phyloP scores from a whole-genome alignment of 2,113 vertebrate genomes.

The Pseudopodoces humilis region DNA sequence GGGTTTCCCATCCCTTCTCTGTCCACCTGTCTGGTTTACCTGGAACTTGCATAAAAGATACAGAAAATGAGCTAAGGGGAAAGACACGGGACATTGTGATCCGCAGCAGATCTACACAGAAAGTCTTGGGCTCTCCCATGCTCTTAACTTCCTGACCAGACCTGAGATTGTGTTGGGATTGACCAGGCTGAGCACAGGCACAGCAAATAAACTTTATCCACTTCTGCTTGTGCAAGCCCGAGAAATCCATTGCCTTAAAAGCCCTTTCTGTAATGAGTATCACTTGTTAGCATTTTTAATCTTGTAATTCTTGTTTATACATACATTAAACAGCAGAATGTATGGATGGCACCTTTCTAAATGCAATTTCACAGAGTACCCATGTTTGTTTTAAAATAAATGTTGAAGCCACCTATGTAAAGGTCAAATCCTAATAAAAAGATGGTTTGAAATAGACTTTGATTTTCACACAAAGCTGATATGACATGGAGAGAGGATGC shows the following conservation, averaged over 20 bases:
- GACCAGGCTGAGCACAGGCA: not conserved
- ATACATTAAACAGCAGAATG: not conserved
- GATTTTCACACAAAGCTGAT: not conserved
- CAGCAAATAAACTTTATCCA: not conserved
- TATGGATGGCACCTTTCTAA: not conserved
- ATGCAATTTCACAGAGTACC: not conserved
- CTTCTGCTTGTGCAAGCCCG: not conserved
- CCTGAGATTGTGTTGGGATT: not conserved
- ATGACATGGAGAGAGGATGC: not conserved
- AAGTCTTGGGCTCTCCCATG: not conserved
- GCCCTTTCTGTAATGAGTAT: not conserved
- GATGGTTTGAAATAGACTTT: not conserved
- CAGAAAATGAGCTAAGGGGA: not conserved
- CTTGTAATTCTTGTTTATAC: not conserved
- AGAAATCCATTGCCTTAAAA: not conserved
- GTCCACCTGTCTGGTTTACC: not conserved
- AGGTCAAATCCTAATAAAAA: not conserved
- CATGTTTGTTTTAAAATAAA: not conserved
- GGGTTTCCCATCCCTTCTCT: not conserved
- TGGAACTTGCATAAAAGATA: not conserved
- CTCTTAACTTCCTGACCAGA: not conserved
- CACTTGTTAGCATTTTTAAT: not conserved
- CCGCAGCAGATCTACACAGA: not conserved
- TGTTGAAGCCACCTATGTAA: not conserved
- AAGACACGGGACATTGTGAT: not conserved